Evolutionary conservation across 2,113 vertebrate species (phyloP).

Genomic region (Gambusia affinis): DNA sequence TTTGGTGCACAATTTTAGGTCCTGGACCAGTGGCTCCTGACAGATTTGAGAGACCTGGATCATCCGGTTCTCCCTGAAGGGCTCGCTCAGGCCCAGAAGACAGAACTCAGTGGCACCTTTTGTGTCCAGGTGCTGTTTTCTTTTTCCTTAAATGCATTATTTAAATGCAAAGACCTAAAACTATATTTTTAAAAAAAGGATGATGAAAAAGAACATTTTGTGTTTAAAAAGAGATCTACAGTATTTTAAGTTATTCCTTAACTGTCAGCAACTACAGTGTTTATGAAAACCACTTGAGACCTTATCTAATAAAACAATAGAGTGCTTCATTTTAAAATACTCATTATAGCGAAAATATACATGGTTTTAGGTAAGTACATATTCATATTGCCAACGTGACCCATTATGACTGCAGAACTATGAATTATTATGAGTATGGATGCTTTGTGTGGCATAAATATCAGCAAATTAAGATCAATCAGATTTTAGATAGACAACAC

Average conservation of each 20-base stretch:
- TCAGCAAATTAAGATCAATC: background rate
- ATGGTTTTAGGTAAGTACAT: background rate
- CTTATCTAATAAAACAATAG: background rate
- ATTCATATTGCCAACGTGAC: background rate
- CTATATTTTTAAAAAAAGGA: background rate
- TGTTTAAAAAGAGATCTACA: background rate
- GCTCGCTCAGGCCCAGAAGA: conserved; percentile 83
- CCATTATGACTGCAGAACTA: background rate
- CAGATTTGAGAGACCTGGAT: conserved; percentile 91
- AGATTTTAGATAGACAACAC: background rate
- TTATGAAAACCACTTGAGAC: background rate
- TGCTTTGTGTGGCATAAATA: background rate
- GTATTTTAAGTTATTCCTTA: background rate
- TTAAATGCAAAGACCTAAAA: background rate
- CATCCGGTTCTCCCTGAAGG: conserved; percentile 85
- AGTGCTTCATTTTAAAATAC: background rate
- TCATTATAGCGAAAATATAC: background rate
- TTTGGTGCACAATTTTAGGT: conserved; percentile 71
- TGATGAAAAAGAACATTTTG: background rate
- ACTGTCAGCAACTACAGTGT: background rate
- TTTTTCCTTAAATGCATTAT: background rate
- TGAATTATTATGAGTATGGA: background rate
- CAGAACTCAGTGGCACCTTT: conserved; percentile 86
- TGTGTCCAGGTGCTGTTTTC: conserved; percentile 84
- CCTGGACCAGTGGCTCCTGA: conserved; percentile 95